These are phyloP conservation scores for Pseudoatta argentina DNA, from an alignment of 1,140 invertebrate species.

Conservation along the genomic window DNA sequence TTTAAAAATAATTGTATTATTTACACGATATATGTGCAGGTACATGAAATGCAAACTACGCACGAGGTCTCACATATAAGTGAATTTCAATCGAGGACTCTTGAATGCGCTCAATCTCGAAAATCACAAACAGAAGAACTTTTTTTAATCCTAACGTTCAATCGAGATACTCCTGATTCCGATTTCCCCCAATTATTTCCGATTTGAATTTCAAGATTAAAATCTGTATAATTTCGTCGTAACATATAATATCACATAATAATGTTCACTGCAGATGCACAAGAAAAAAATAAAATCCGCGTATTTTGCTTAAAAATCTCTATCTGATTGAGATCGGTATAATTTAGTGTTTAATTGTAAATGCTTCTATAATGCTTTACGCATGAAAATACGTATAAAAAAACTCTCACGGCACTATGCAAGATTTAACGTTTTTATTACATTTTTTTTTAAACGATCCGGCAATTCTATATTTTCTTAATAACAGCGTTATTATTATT, in stretches of 20 bases:
- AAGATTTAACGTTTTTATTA: conserved; percentile 58
- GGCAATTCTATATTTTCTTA: conserved; percentile 51
- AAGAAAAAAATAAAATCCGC: not conserved
- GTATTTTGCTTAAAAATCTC: not conserved
- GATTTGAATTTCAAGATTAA: conserved; percentile 4
- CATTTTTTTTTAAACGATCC: conserved; percentile 49
- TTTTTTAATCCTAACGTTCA: not conserved
- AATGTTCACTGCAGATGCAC: not conserved
- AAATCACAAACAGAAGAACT: not conserved
- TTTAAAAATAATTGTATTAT: conserved; percentile 63
- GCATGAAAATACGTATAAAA: conserved; percentile 62
- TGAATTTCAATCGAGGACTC: conserved; percentile 8
- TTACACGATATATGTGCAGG: conserved; percentile 61
- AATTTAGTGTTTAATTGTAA: not conserved
- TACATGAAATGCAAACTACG: conserved; percentile 54
- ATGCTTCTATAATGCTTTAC: conserved; percentile 4
- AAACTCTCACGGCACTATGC: conserved; percentile 61
- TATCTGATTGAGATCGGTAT: not conserved
- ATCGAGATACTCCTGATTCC: not conserved
- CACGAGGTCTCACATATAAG: not conserved
- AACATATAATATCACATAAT: not conserved
- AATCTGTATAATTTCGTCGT: conserved; percentile 11
- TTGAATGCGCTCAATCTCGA: conserved; percentile 1
- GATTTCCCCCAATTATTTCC: not conserved
- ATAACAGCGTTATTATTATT: conserved; percentile 43